A percentile compares a stretch with the other conserved stretches of the same genome.
phyloP scores from a whole-genome alignment of 1,140 invertebrate species.

The Cotesia vestalis region DNA sequence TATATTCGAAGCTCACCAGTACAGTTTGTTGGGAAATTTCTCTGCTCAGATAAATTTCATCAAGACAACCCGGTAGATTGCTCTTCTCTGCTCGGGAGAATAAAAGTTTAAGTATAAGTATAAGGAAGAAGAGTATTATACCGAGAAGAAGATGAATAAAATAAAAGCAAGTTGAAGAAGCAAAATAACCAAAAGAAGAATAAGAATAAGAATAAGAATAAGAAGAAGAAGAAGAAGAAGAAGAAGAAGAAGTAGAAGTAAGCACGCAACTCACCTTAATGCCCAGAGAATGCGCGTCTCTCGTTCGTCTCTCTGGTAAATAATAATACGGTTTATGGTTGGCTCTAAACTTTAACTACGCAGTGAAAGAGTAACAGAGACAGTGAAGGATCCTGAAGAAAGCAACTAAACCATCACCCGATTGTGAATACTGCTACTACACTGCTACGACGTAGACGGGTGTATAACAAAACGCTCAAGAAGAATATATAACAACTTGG shows the following conservation, averaged over 20 bases:
- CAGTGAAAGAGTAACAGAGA: not conserved
- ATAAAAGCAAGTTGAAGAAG: not conserved
- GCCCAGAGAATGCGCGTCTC: slow-evolving; percentile 40
- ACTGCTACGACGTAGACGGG: too few relatives aligned
- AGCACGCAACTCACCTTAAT: slow-evolving; percentile 42
- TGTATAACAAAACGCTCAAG: not conserved
- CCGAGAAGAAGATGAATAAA: too few relatives aligned
- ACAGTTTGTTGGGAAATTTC: not conserved
- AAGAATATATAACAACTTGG: not conserved
- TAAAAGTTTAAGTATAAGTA: slow-evolving; percentile 13
- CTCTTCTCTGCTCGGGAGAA: not conserved
- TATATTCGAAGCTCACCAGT: too few relatives aligned
- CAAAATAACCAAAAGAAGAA: slow-evolving; percentile 21
- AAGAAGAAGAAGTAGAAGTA: slow-evolving; percentile 27
- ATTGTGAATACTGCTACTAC: too few relatives aligned
- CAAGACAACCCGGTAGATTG: slow-evolving; percentile 34
- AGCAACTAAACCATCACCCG: not conserved
- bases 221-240: slow-evolving; percentile 24
- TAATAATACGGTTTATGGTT: slow-evolving; percentile 18
- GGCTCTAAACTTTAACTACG: not conserved
- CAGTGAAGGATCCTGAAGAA: not conserved
- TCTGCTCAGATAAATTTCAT: not conserved
- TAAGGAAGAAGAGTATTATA: not conserved
- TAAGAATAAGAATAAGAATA: too few relatives aligned
- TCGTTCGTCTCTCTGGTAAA: slow-evolving; percentile 17